Conservation (phyloP, 1,140 invertebrate genomes). For the Alviniconcha marisindica region DNA sequence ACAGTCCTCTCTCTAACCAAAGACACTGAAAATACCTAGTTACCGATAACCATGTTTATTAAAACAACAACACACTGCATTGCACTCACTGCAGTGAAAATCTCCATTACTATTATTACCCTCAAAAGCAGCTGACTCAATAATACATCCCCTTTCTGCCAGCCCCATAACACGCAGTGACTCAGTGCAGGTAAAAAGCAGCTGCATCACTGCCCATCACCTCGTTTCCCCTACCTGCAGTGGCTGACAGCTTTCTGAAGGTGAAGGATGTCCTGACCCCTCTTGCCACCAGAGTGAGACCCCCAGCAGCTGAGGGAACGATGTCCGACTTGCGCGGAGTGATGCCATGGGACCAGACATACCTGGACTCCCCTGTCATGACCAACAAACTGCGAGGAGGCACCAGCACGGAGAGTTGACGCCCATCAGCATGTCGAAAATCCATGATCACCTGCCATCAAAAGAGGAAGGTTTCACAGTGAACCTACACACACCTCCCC, state of each 20-base stretch:
- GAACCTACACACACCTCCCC: too few species aligned
- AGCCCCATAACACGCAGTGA: neutral
- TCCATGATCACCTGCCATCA: conserved; percentile 88
- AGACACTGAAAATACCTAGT: too few species aligned
- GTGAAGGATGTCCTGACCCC: conserved; percentile 89
- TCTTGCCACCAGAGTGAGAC: conserved; percentile 80
- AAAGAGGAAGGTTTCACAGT: too few species aligned
- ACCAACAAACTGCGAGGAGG: conserved; percentile 88
- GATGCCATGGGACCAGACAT: conserved; percentile 81
- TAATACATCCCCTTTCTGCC: too few species aligned
- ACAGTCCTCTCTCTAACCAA: too few species aligned
- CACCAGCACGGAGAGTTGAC: conserved; percentile 82
- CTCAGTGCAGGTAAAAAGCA: neutral
- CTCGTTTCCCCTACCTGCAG: conserved; percentile 67
- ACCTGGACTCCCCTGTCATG: conserved; percentile 89
- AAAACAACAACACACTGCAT: too few species aligned
- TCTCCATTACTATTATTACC: too few species aligned
- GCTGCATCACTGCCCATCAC: neutral
- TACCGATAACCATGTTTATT: too few species aligned
- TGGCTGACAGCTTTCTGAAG: conserved; percentile 87
- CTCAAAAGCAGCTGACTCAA: too few species aligned
- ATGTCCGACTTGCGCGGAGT: conserved; percentile 89
- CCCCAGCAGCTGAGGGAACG: conserved; percentile 75
- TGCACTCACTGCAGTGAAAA: too few species aligned
- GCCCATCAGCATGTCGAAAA: conserved; percentile 83